Evolutionary conservation across 1,140 invertebrate genomes (phyloP).

Genomic region (Lucilia sericata): DNA sequence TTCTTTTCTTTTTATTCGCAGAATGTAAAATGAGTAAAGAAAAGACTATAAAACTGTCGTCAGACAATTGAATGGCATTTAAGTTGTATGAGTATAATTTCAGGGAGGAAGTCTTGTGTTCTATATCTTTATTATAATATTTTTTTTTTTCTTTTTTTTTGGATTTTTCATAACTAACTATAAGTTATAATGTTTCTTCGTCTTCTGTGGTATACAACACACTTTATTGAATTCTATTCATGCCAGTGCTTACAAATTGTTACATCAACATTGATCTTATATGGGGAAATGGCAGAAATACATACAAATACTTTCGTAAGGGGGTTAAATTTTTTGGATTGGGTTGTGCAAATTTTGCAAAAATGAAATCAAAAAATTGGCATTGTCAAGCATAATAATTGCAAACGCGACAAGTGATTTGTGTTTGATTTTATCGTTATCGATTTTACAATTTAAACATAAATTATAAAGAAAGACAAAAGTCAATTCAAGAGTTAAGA

Average conservation of each 20-base stretch:
- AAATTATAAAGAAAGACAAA: too few relatives aligned
- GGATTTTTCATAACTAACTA: neutral
- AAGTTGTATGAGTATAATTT: conserved; percentile 51
- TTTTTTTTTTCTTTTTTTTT: conserved; percentile 28
- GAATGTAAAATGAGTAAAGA: neutral
- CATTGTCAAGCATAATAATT: conserved; percentile 2
- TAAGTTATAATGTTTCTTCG: conserved; percentile 50
- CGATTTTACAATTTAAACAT: neutral
- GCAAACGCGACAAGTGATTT: neutral
- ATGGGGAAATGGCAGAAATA: neutral
- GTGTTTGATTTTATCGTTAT: neutral
- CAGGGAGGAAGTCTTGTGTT: conserved; percentile 41
- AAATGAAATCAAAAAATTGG: conserved; percentile 5
- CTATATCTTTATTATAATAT: conserved; percentile 24
- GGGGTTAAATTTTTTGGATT: neutral
- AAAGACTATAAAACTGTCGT: conserved; percentile 63
- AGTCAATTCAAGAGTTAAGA: too few relatives aligned
- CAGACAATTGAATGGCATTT: conserved; percentile 64
- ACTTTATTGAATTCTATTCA: neutral
- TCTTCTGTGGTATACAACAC: neutral
- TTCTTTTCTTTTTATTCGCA: neutral
- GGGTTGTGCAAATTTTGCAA: conserved; percentile 5
- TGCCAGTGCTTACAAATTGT: conserved; percentile 62
- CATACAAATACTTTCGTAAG: too few relatives aligned
- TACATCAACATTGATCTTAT: conserved; percentile 59